Conservation (phyloP, 1,140 invertebrate genomes). For the Tetragnatha versicolor region DNA sequence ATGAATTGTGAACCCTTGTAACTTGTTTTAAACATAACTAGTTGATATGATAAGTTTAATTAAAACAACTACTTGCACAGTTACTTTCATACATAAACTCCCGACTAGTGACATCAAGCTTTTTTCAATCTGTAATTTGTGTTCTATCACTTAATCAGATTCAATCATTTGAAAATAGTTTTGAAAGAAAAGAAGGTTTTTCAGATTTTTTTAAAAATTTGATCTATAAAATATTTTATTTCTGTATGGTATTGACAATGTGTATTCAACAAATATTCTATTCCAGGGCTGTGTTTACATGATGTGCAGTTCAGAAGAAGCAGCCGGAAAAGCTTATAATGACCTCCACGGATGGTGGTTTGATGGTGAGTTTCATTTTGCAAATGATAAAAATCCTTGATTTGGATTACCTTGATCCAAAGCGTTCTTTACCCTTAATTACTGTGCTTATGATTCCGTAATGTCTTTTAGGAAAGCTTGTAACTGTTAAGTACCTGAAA, state of each 20-base stretch:
- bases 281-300: conserved; percentile 80
- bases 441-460: background rate
- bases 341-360: conserved; percentile 96
- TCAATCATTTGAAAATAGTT: too few relatives aligned
- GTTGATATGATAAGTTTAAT: too few relatives aligned
- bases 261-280: background rate
- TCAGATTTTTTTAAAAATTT: too few relatives aligned
- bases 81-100: too few relatives aligned
- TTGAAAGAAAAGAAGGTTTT: too few relatives aligned
- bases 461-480: conserved; percentile 74
- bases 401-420: background rate
- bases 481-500: conserved; percentile 94
- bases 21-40: too few relatives aligned
- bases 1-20: too few relatives aligned
- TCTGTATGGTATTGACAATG: background rate
- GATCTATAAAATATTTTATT: too few relatives aligned
- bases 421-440: background rate
- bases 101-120: too few relatives aligned
- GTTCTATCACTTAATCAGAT: too few relatives aligned
- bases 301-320: conserved; percentile 80
- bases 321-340: conserved; percentile 87
- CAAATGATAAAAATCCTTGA: background rate
- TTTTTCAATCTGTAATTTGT: too few relatives aligned
- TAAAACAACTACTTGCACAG: too few relatives aligned
- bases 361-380: conserved; percentile 71